phyloP scores from a whole-genome alignment of 35 echinoderm and acorn worm genomes.

The Strongylocentrotus purpuratus region DNA sequence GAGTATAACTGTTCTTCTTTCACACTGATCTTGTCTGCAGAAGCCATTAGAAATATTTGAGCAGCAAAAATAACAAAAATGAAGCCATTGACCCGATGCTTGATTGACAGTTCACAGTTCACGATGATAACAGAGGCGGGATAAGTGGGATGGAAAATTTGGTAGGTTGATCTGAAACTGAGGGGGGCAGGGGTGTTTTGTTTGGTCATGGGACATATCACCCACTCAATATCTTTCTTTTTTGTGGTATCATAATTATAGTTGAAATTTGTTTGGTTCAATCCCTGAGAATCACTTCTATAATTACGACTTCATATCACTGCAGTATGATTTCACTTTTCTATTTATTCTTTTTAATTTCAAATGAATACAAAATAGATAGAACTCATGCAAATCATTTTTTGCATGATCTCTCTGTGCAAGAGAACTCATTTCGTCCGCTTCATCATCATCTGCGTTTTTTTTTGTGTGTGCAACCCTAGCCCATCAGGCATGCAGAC shows the following conservation, averaged over 20 bases:
- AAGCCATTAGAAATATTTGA: constrained; percentile 5
- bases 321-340: background rate
- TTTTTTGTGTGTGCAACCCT: too few relatives aligned
- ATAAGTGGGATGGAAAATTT: background rate
- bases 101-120: constrained; percentile 20
- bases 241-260: background rate
- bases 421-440: too few relatives aligned
- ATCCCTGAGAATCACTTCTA: background rate
- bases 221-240: background rate
- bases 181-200: background rate
- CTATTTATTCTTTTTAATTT: background rate
- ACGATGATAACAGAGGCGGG: background rate
- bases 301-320: background rate
- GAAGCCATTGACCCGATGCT: constrained; percentile 8
- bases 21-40: background rate
- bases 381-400: too few relatives aligned
- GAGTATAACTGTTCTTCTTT: background rate
- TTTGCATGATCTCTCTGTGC: too few relatives aligned
- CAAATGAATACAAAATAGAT: too few relatives aligned
- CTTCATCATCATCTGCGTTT: too few relatives aligned
- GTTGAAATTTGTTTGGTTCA: background rate
- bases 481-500: background rate
- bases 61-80: constrained; percentile 24
- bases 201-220: background rate
- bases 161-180: background rate